Base-by-base conservation (phyloP, 2,888 invertebrate genomes). In the Ptychoptera contaminata region DNA sequence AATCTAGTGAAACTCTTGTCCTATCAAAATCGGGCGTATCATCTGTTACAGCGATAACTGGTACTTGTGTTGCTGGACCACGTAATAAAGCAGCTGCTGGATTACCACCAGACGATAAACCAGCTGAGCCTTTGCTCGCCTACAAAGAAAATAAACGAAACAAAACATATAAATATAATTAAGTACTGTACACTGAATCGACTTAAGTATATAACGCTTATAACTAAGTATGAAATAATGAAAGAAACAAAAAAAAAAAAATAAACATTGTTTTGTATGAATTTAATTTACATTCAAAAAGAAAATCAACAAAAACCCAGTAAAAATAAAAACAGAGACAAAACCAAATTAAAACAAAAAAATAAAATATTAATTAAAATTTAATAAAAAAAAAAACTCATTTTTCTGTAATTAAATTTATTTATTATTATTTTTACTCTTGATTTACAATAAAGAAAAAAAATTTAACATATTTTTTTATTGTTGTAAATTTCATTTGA, bases 1-100 rank as follows among this genome's bases (percentile, higher is more conserved):
- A 57, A 16, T 77, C 75, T 47, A 78, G 59, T 1, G 72, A 71
- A 1, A 77, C 77, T 45, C 55, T 65, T 29, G 51, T 58, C 41
- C 71, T 62, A 48, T 70, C 65, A 50, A 73, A 69, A 46, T 67
- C 65, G 1, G 70, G 67, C 8, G 67, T 65, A 47, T 71, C 68
- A 48, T 66, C 67, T 58, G 64, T 61, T 11, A 56, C 48, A n/a
- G 56, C 54, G 7, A 56, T 52, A 9, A 52, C 51, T 16, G 48
- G 49, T 9, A 55, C 56, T 12, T 44, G 46, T 12, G 50, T 47
- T 14, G 41, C 32, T 8, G 30, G 16, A 3, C 12, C 35, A 11
- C 42, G 39, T 16, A 44, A 43, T 32, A 45, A 34, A 16, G 36
- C 14, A 29, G 42, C 41, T 15, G 40, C 14, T 5, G 15, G 37